Conservation (phyloP, 92 coral and sea anemone species). For the Heteractis magnifica region DNA sequence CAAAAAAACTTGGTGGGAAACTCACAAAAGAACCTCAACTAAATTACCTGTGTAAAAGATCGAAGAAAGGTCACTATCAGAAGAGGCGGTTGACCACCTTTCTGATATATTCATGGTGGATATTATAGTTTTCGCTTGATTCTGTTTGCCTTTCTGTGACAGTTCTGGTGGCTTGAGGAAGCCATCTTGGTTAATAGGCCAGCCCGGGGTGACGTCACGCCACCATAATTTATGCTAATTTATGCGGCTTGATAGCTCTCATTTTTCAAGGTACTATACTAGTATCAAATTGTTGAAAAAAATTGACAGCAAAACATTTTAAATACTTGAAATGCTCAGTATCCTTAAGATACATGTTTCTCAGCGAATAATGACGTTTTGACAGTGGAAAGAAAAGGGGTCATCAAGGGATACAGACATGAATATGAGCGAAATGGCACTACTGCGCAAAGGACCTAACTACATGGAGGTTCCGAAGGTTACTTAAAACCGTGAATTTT, state of each 20-base stretch:
- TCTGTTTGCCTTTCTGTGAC: constrained; percentile 90
- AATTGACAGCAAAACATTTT: too few relatives aligned
- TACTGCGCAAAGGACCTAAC: too few relatives aligned
- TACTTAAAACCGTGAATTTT: too few relatives aligned
- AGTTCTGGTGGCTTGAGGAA: constrained; percentile 78
- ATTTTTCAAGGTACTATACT: not conserved
- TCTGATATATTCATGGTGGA: constrained; percentile 90
- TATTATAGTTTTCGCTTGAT: constrained; percentile 69
- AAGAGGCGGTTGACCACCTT: constrained; percentile 99
- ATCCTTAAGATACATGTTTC: too few relatives aligned
- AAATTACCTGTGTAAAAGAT: constrained; percentile 75
- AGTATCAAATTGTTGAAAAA: not conserved
- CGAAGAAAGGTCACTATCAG: constrained; percentile 98
- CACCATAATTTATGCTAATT: constrained; percentile 66
- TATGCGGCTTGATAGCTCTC: not conserved
- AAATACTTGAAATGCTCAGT: too few relatives aligned
- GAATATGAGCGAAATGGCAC: too few relatives aligned
- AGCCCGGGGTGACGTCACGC: constrained; percentile 90
- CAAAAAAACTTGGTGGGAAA: constrained; percentile 40
- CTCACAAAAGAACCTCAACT: constrained; percentile 17
- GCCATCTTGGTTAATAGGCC: constrained; percentile 76
- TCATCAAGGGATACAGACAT: too few relatives aligned
- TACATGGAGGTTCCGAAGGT: too few relatives aligned
- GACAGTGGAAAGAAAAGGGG: too few relatives aligned
- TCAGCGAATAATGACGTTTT: too few relatives aligned